phyloP scores from a whole-genome alignment of 2,888 invertebrate species.

The Epirrhoe alternata region DNA sequence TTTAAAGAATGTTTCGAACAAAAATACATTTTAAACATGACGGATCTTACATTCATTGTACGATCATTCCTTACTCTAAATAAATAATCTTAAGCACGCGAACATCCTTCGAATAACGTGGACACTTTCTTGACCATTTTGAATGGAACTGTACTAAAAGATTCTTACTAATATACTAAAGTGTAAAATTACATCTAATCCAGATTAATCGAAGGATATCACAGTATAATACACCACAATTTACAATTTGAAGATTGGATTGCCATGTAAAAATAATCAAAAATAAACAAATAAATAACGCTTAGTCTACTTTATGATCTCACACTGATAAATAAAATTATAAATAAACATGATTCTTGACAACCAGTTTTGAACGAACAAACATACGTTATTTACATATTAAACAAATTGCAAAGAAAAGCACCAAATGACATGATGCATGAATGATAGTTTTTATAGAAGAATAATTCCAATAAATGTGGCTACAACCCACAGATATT shows the following conservation, averaged over 20 bases:
- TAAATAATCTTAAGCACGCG: slow-evolving; percentile 61
- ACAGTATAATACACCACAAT: slow-evolving; percentile 37
- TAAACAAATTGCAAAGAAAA: neutral
- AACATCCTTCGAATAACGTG: slow-evolving; percentile 54
- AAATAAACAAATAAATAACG: slow-evolving; percentile 42
- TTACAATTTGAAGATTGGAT: slow-evolving; percentile 58
- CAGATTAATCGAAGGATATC: slow-evolving; percentile 46
- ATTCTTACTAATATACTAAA: slow-evolving; percentile 24
- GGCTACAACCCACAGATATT: neutral
- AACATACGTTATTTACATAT: neutral
- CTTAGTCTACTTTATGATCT: slow-evolving; percentile 30
- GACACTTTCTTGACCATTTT: slow-evolving; percentile 28
- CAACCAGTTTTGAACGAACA: neutral
- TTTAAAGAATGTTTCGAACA: slow-evolving; percentile 12
- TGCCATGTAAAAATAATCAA: slow-evolving; percentile 34
- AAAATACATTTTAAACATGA: slow-evolving; percentile 27
- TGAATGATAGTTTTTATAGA: neutral
- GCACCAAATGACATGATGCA: neutral
- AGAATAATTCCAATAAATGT: neutral
- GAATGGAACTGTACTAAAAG: slow-evolving; percentile 34
- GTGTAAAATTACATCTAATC: slow-evolving; percentile 37
- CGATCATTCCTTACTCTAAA: slow-evolving; percentile 62
- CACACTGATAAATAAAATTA: slow-evolving; percentile 24
- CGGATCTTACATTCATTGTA: slow-evolving; percentile 46
- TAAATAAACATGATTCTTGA: slow-evolving; percentile 13